A percentile compares a stretch with the other conserved stretches of the same genome.
Conservation (phyloP, 2,113 vertebrate genomes). For the Osmerus eperlanus region DNA sequence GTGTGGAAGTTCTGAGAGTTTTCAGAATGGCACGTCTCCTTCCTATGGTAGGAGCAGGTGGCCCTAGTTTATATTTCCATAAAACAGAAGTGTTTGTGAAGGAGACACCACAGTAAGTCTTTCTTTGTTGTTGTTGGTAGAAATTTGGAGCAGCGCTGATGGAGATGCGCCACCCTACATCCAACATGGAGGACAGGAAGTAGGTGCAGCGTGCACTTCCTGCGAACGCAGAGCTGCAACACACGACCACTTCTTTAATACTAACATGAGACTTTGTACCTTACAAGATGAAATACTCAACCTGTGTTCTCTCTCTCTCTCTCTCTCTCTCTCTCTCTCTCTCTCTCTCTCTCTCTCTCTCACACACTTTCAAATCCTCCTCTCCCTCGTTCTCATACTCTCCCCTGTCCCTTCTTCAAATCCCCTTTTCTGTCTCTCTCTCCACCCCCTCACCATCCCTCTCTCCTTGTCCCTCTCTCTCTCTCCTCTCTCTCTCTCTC, state of each 20-base stretch:
- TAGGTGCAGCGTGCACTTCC: slow-evolving; percentile 61
- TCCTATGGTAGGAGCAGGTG: too few species aligned
- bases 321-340: too few species aligned
- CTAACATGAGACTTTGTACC: too few species aligned
- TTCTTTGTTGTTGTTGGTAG: slow-evolving; percentile 60
- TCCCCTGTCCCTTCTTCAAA: slow-evolving; percentile 41
- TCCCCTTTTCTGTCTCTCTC: slow-evolving; percentile 7
- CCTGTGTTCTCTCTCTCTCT: not conserved
- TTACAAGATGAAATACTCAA: too few species aligned
- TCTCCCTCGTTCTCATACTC: not conserved
- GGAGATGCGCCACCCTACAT: slow-evolving; percentile 95
- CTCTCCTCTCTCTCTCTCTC: slow-evolving; percentile 19
- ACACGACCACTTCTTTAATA: too few species aligned
- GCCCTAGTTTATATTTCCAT: too few species aligned
- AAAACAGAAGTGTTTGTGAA: too few species aligned
- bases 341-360: too few species aligned
- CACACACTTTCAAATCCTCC: not conserved
- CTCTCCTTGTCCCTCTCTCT: slow-evolving; percentile 30
- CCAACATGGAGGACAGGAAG: slow-evolving; percentile 89
- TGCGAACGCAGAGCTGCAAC: too few species aligned
- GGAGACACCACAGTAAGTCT: not conserved
- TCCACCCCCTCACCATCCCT: not conserved
- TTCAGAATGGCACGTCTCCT: too few species aligned
- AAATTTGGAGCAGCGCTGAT: slow-evolving; percentile 94
- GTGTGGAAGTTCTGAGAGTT: too few species aligned